Conservation (phyloP, 2,888 invertebrate species). For the Scaptodrosophila latifasciaeformis region DNA sequence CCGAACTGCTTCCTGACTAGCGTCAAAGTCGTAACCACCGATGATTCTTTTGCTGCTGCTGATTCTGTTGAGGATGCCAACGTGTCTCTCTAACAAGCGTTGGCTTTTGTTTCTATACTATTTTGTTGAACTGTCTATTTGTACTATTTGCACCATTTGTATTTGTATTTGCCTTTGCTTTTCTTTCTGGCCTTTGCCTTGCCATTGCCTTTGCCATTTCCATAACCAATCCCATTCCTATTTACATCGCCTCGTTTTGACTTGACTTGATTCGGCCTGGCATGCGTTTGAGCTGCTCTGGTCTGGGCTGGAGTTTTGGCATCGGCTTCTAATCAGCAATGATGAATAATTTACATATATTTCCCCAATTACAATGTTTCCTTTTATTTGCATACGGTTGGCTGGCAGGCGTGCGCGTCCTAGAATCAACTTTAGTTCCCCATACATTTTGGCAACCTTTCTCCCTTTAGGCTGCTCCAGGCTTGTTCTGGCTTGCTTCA, state of each 20-base stretch:
- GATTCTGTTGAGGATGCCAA: no score
- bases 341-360: slow-evolving; percentile 74
- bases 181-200: slow-evolving; percentile 6
- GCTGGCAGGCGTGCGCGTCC: background rate
- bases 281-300: slow-evolving; percentile 25
- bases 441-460: no score
- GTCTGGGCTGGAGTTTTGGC: slow-evolving; percentile 33
- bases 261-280: background rate
- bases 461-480: no score
- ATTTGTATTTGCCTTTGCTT: slow-evolving; percentile 28
- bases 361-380: slow-evolving; percentile 67
- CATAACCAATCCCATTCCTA: slow-evolving; percentile 13
- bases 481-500: no score
- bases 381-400: slow-evolving; percentile 59
- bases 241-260: slow-evolving; percentile 16
- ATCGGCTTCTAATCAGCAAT: slow-evolving; percentile 73
- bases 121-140: slow-evolving; percentile 1
- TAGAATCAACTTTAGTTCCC: no score
- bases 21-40: no score
- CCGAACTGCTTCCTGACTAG: slow-evolving; percentile 59
- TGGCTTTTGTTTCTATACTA: slow-evolving; percentile 1
- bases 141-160: background rate
- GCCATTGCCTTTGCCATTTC: background rate
- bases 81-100: slow-evolving; percentile 57
- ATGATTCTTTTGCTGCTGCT: no score